phyloP scores from a whole-genome alignment of 2,113 vertebrate species.

The Formicarius rufipectus region DNA sequence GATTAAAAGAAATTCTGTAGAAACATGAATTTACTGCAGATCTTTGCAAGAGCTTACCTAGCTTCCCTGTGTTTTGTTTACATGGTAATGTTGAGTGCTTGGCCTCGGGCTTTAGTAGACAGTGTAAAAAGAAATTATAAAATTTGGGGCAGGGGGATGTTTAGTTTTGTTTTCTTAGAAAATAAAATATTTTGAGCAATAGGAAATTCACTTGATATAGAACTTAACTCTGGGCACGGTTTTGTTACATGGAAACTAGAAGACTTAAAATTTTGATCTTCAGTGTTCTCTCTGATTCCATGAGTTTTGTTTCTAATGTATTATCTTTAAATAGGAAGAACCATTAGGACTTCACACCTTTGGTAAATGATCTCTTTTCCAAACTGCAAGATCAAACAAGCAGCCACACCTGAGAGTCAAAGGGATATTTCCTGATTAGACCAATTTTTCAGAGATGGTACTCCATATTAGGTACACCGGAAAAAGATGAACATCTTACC shows the following conservation, averaged over 20 bases:
- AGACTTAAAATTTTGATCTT: background rate
- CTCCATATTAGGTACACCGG: background rate
- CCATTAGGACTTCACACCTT: background rate
- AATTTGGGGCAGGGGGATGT: fast-evolving
- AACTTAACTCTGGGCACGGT: background rate
- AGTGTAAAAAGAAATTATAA: background rate
- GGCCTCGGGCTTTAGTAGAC: background rate
- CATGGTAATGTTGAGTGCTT: background rate
- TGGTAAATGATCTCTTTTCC: background rate
- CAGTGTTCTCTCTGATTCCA: background rate
- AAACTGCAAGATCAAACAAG: background rate
- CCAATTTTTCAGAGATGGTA: background rate
- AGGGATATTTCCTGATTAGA: background rate
- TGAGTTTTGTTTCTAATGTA: background rate
- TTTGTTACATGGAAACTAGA: background rate
- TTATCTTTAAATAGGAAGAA: background rate
- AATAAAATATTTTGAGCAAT: background rate
- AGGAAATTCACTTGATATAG: background rate
- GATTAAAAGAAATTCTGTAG: background rate
- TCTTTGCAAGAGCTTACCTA: background rate
- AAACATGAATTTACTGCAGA: background rate
- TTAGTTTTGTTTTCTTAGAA: background rate
- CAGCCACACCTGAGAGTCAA: background rate
- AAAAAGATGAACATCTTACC: background rate
- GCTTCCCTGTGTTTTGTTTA: background rate